phyloP scores from a whole-genome alignment of 2,113 vertebrate species.

The Hyperoodon ampullatus region DNA sequence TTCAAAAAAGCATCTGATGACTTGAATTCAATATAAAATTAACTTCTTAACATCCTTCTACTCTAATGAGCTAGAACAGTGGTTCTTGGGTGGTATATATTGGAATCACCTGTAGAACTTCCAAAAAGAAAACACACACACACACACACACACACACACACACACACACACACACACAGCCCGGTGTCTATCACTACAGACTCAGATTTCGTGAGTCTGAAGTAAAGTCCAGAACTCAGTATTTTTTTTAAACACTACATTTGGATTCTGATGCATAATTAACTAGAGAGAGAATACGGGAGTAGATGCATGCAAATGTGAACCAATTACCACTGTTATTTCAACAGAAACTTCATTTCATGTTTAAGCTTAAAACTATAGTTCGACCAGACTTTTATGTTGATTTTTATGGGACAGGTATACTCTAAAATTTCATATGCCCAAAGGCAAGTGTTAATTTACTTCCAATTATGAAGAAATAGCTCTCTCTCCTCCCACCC shows the following conservation, averaged over 20 bases:
- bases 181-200: background rate
- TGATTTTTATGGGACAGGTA: slow-evolving; percentile 7
- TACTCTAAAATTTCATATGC: background rate
- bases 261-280: background rate
- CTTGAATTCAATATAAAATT: slow-evolving; percentile 32
- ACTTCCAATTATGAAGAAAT: background rate
- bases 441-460: background rate
- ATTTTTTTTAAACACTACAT: background rate
- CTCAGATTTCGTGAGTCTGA: background rate
- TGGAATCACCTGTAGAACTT: background rate
- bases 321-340: background rate
- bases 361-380: background rate
- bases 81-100: background rate
- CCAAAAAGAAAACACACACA: background rate
- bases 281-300: background rate
- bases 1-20: slow-evolving; percentile 17
- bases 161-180: background rate
- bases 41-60: background rate
- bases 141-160: background rate
- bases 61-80: background rate
- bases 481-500: background rate
- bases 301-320: background rate
- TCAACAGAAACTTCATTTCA: slow-evolving; percentile 17
- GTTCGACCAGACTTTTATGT: background rate
- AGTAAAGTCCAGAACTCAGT: background rate